Evolutionary conservation across 2,113 vertebrate genomes (phyloP).

Genomic region (Psephotus haematonotus): DNA sequence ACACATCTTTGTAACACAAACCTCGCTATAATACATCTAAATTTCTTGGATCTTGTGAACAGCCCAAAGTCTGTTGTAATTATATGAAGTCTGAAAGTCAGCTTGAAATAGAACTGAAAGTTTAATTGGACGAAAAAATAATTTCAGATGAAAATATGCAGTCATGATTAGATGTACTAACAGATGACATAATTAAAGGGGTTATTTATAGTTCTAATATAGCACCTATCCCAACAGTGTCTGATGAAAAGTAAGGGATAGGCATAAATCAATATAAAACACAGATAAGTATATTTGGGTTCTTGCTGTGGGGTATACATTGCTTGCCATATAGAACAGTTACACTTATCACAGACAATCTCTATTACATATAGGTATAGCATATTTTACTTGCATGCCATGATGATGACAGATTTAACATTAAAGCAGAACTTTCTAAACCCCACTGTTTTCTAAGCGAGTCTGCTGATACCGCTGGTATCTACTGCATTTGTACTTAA

Average conservation of each 20-base stretch:
- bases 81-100: slow-evolving; percentile 70
- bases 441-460: neutral
- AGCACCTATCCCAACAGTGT: slow-evolving; percentile 49
- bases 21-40: slow-evolving; percentile 61
- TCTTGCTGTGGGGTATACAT: neutral
- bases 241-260: slow-evolving; percentile 34
- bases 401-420: slow-evolving; percentile 22
- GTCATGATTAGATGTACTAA: slow-evolving; percentile 54
- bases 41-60: slow-evolving; percentile 65
- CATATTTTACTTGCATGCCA: slow-evolving; percentile 48
- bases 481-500: neutral
- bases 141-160: slow-evolving; percentile 46
- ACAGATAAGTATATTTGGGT: neutral
- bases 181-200: slow-evolving; percentile 56
- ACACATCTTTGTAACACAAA: slow-evolving; percentile 72
- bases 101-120: slow-evolving; percentile 73
- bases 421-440: slow-evolving; percentile 47
- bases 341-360: neutral
- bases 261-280: slow-evolving; percentile 22
- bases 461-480: neutral
- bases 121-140: slow-evolving; percentile 71
- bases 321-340: neutral
- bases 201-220: slow-evolving; percentile 58
- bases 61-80: slow-evolving; percentile 67
- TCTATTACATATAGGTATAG: neutral